These are phyloP conservation scores for Plodia interpunctella DNA, from an alignment of 1,140 invertebrate genomes.

Conservation along the genomic window DNA sequence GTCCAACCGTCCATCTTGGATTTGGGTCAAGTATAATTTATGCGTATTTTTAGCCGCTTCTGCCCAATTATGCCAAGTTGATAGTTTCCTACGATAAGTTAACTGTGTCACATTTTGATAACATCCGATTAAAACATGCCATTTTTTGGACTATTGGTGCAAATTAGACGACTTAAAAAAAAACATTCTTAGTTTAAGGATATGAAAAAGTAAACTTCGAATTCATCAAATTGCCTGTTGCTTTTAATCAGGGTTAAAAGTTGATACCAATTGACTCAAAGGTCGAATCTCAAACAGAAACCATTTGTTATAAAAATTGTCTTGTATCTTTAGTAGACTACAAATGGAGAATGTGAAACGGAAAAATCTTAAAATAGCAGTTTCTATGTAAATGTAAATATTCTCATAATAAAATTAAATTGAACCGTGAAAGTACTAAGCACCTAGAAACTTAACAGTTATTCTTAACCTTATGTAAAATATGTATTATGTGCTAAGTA, in stretches of 20 bases:
- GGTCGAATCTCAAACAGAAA: not conserved
- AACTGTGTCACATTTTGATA: not conserved
- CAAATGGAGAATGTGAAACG: too few species aligned
- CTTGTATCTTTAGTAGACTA: not conserved
- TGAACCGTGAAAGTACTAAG: too few species aligned
- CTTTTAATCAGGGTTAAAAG: not conserved
- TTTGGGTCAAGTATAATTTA: not conserved
- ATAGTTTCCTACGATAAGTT: not conserved
- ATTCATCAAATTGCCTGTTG: not conserved
- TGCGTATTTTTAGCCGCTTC: not conserved
- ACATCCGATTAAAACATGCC: not conserved
- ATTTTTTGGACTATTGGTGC: too few species aligned
- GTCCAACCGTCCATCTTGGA: slow-evolving; percentile 1
- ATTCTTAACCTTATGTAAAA: too few species aligned
- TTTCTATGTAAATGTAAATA: too few species aligned
- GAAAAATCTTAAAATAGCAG: too few species aligned
- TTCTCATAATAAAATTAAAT: too few species aligned
- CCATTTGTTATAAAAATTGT: not conserved
- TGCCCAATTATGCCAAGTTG: not conserved
- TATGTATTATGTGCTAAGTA: too few species aligned
- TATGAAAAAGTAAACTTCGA: not conserved
- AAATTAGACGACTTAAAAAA: too few species aligned
- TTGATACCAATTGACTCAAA: not conserved
- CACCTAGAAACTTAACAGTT: too few species aligned
- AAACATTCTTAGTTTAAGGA: not conserved